Evolutionary conservation across 2,797 vertebrate species (phyloP).

Genomic region (Prunella strophiata): DNA sequence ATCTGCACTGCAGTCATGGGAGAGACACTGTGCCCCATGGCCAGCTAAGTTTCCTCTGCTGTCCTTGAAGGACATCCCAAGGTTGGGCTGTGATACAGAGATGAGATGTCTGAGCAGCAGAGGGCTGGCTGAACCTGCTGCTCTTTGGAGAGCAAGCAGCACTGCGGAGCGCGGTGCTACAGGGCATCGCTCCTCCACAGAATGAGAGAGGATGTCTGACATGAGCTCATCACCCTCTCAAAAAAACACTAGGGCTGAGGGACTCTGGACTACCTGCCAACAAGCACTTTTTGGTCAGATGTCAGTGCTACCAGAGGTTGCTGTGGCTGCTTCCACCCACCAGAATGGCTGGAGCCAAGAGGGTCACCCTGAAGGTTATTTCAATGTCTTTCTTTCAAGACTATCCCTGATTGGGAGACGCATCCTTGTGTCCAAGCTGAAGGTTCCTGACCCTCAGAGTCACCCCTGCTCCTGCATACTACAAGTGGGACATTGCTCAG

Average conservation of each 20-base stretch:
- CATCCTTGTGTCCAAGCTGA: neutral
- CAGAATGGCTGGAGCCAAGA: neutral
- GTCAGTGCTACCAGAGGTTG: neutral
- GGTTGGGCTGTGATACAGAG: neutral
- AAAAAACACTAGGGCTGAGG: neutral
- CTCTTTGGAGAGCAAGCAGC: neutral
- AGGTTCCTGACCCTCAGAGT: neutral
- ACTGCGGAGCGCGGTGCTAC: fast-evolving
- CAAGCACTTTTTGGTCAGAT: neutral
- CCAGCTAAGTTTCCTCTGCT: neutral
- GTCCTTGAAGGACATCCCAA: neutral
- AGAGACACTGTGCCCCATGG: neutral
- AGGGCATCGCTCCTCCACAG: neutral
- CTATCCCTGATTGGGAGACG: neutral
- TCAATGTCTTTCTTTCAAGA: neutral
- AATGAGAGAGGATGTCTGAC: neutral
- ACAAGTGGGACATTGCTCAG: neutral
- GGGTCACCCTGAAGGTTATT: neutral
- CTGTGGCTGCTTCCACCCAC: neutral
- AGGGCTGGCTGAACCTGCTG: neutral
- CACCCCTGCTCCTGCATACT: neutral
- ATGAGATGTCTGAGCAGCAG: neutral
- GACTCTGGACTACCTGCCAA: neutral
- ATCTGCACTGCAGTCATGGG: neutral
- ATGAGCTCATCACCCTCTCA: neutral